Evolutionary conservation across 2,797 vertebrate genomes (phyloP), one percentile per base, ranked within the genome.

Genomic region (Sebastes matsubarae): DNA sequence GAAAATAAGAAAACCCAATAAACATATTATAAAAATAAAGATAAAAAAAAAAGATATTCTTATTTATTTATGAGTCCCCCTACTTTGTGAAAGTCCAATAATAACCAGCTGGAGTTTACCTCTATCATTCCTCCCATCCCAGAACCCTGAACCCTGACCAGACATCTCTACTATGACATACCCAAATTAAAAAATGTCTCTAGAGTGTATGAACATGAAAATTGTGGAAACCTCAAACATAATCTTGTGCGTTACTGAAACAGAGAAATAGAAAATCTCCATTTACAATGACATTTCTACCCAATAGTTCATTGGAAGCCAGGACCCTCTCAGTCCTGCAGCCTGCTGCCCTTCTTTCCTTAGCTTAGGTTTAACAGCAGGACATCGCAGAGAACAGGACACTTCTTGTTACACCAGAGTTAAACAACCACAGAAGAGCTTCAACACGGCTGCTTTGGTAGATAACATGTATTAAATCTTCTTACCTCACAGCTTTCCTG

Each of bases 401-500:
- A n/a, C 8, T 4, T n/a, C 9, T 6, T 46, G 67, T 8, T 34
- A 1, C 4, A 13, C 2, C 12, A 11, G 8, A 16, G 20, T 36
- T 52, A 11, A 61, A 20, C 18, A 30, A 20, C 50, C 22, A 54
- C 5, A 61, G 8, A 7, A 5, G 13, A 18, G 34, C 16, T 68
- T 42, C 2, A 34, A 2, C 27, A 2, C 5, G 54, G 20, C 16
- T 3, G 12, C 4, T 58, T 24, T 16, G 2, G 7, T 9, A 10
- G 1, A 3, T 13, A 5, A 14, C 60, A 27, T 22, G 5, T 32
- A 4, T 12, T 11, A 6, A 4, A 1, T 59, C 11, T n/a, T 57
- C 72, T 72, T 83, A 81, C 83, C 80, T 57, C 18, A 22, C 24
- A 42, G 32, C 32, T 80, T 52, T 46, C 22, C 32, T 11, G 36